Evolutionary conservation across 2,888 invertebrate species (phyloP).

Genomic region (Lasius fuliginosus): DNA sequence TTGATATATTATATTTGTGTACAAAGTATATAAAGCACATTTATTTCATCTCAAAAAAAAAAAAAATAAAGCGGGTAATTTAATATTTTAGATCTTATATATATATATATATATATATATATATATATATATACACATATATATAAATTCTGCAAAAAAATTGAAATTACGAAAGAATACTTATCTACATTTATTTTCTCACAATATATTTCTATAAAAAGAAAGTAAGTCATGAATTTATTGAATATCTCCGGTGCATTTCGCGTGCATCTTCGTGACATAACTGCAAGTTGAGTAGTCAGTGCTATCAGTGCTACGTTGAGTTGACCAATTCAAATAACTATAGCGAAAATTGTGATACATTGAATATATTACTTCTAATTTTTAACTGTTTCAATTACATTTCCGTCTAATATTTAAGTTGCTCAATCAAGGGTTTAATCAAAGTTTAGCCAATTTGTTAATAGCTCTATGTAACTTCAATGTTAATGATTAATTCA

Average conservation of each 20-base stretch:
- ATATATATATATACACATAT: not conserved
- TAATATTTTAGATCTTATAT: not conserved
- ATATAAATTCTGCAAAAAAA: not conserved
- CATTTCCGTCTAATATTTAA: conserved; percentile 14
- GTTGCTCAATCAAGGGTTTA: not conserved
- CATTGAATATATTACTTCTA: not conserved
- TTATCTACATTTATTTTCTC: not conserved
- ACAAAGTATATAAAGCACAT: not conserved
- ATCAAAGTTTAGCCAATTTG: conserved; percentile 12
- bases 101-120: not conserved
- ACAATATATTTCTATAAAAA: not conserved
- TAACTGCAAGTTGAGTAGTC: not conserved
- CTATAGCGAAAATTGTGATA: not conserved
- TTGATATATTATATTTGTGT: not conserved
- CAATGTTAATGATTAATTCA: conserved; percentile 45
- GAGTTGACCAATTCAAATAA: not conserved
- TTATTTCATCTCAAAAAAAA: not conserved
- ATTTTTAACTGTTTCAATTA: not conserved
- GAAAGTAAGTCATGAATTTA: not conserved
- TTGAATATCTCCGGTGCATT: not conserved
- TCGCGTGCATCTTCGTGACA: not conserved
- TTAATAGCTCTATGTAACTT: not conserved
- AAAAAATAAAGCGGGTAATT: not conserved
- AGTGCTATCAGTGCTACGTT: not conserved
- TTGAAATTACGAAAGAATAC: not conserved